Evolutionary conservation across 2,113 vertebrate genomes (phyloP).

Genomic region (Glaucidium brasilianum): DNA sequence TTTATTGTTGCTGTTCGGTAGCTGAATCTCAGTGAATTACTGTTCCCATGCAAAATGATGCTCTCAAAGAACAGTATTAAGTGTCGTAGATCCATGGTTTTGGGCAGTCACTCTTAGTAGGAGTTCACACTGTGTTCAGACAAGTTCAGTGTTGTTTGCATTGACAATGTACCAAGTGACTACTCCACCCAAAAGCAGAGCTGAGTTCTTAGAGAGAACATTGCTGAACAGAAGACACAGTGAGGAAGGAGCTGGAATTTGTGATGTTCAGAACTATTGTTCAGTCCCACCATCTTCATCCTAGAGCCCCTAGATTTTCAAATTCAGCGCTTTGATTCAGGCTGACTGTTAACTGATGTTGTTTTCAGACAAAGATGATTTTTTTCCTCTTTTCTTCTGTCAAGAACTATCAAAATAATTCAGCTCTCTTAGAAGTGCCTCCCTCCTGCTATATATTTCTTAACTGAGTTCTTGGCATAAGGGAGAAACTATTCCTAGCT

Average conservation of each 20-base stretch:
- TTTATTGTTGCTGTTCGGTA: background rate
- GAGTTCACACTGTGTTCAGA: background rate
- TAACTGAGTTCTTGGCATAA: constrained; percentile 52
- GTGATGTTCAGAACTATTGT: background rate
- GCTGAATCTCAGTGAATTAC: background rate
- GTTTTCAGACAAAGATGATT: background rate
- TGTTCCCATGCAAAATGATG: background rate
- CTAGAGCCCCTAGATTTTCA: background rate
- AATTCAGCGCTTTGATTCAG: background rate
- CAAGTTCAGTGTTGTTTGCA: background rate
- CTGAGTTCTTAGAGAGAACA: background rate
- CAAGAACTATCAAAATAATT: background rate
- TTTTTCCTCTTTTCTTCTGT: background rate
- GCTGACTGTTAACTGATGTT: background rate
- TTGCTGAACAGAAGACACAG: background rate
- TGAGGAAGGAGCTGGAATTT: background rate
- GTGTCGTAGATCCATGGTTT: background rate
- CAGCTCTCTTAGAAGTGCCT: background rate
- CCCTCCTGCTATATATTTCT: background rate
- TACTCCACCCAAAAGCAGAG: background rate
- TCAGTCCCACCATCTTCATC: background rate
- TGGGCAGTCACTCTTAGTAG: background rate
- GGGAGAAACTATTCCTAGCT: constrained; percentile 34
- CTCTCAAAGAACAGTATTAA: background rate
- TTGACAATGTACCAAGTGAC: background rate